phyloP scores from a whole-genome alignment of 2,797 vertebrate genomes.

The Sylvilagus floridanus region DNA sequence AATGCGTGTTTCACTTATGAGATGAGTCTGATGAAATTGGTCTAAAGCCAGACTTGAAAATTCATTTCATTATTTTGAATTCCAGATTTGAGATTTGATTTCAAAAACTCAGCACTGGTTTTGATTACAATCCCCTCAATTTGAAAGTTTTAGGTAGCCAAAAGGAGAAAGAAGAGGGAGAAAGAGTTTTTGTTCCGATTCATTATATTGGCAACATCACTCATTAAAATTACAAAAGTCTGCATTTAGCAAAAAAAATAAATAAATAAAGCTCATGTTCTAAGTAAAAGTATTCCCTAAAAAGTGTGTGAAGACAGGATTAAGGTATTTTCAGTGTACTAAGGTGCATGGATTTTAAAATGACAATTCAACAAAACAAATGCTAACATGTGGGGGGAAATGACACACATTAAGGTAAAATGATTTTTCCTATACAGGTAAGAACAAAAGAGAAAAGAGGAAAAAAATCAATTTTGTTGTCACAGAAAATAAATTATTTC shows the following conservation, averaged over 20 bases:
- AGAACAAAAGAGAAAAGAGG: not conserved
- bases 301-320: not conserved
- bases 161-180: not conserved
- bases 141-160: constrained; percentile 36
- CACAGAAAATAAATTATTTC: constrained; percentile 1
- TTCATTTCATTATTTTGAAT: constrained; percentile 19
- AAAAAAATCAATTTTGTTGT: not conserved
- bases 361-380: constrained; percentile 7
- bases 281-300: not conserved
- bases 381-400: not conserved
- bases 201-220: not conserved
- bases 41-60: not conserved
- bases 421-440: constrained; percentile 20
- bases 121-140: constrained; percentile 39
- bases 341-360: not conserved
- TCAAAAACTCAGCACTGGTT: not conserved
- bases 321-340: not conserved
- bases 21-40: not conserved
- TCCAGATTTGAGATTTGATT: not conserved
- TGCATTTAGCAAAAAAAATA: not conserved
- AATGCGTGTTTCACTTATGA: not conserved
- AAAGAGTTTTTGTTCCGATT: not conserved
- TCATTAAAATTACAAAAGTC: constrained; percentile 40
- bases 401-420: not conserved
- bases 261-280: constrained; percentile 30